These are phyloP conservation scores for Taphrorychus bicolor DNA, from an alignment of 2,888 invertebrate species.

Conservation along the genomic window DNA sequence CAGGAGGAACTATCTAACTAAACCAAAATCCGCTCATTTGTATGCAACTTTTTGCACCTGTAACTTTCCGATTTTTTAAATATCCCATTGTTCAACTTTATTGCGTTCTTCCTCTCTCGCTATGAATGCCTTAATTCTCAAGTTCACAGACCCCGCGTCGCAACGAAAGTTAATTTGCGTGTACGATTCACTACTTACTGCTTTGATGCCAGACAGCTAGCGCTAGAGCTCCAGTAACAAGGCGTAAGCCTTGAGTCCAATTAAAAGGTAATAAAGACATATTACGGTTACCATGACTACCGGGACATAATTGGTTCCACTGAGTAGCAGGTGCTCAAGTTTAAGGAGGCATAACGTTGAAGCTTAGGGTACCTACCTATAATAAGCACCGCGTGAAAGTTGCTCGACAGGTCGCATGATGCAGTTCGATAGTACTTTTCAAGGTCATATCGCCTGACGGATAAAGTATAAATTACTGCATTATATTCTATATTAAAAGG, in stretches of 20 bases:
- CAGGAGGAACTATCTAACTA: not conserved
- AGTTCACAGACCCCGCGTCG: no score
- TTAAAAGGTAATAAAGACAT: not conserved
- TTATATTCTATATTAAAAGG: no score
- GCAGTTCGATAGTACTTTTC: slow-evolving; percentile 1
- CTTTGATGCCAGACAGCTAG: not conserved
- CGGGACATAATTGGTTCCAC: not conserved
- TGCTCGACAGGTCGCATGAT: not conserved
- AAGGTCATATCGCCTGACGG: no score
- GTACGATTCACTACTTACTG: no score
- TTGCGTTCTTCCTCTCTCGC: not conserved
- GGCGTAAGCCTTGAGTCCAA: not conserved
- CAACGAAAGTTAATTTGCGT: no score
- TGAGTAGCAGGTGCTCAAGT: slow-evolving; percentile 6
- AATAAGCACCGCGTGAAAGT: not conserved
- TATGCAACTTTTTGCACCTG: not conserved
- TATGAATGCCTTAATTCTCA: no score
- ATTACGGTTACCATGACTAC: not conserved
- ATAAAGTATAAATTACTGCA: no score
- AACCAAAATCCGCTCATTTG: not conserved
- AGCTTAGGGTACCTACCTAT: no score
- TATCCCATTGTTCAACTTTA: not conserved
- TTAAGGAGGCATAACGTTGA: not conserved
- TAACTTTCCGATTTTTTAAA: not conserved
- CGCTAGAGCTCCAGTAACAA: no score